Evolutionary conservation across 2,113 vertebrate species (phyloP).

Genomic region (Lynx canadensis): DNA sequence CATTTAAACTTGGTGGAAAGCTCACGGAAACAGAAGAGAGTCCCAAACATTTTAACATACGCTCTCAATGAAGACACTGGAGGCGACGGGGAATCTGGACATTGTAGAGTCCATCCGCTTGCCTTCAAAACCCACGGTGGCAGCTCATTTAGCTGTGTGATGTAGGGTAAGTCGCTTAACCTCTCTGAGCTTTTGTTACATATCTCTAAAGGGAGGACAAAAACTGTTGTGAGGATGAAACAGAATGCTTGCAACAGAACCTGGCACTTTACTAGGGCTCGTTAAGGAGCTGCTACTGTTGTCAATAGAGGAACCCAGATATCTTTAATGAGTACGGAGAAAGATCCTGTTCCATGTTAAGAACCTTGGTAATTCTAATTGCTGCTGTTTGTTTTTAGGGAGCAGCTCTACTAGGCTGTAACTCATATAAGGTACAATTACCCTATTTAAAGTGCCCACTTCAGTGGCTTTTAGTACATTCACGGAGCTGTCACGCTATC

Average conservation of each 20-base stretch:
- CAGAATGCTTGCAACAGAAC: neutral
- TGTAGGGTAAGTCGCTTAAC: neutral
- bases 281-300: neutral
- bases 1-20: constrained; percentile 3
- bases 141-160: neutral
- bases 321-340: neutral
- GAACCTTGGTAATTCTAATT: neutral
- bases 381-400: neutral
- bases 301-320: neutral
- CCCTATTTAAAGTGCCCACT: neutral
- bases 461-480: neutral
- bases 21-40: neutral
- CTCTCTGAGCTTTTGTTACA: neutral
- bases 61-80: neutral
- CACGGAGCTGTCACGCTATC: neutral
- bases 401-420: neutral
- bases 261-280: neutral
- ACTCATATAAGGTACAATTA: neutral
- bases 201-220: neutral
- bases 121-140: neutral
- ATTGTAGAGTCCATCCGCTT: neutral
- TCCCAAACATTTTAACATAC: neutral
- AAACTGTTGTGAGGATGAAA: neutral
- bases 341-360: neutral
- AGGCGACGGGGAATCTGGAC: neutral